phyloP scores from a whole-genome alignment of 2,888 invertebrate species.

The Fissipunctia ypsillon region DNA sequence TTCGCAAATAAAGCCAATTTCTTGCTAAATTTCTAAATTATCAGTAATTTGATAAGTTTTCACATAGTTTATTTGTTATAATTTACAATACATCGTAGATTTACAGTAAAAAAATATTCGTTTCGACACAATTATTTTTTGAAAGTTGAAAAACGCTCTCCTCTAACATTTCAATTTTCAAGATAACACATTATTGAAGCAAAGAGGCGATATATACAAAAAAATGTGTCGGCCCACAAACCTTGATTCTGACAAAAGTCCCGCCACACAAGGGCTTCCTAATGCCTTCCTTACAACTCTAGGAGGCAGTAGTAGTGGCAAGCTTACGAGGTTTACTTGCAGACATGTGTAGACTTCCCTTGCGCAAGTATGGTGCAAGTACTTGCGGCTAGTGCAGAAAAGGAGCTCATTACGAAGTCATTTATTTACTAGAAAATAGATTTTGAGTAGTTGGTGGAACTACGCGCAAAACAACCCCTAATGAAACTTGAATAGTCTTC shows the following conservation, averaged over 20 bases:
- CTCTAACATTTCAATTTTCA: too few species aligned
- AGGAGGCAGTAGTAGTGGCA: conserved; percentile 51
- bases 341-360: conserved; percentile 28
- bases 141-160: too few species aligned
- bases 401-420: background rate
- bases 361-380: conserved; percentile 1
- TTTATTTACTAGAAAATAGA: background rate
- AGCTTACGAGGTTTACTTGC: conserved; percentile 52
- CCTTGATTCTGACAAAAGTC: conserved; percentile 43
- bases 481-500: background rate
- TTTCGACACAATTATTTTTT: too few species aligned
- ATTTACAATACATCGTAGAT: too few species aligned
- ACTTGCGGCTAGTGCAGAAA: background rate
- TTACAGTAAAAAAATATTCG: too few species aligned
- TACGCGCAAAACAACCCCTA: background rate
- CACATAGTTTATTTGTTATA: too few species aligned
- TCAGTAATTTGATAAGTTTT: too few species aligned
- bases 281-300: conserved; percentile 63
- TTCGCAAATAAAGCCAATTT: too few species aligned
- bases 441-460: background rate
- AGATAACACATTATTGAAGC: too few species aligned
- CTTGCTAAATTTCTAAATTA: too few species aligned
- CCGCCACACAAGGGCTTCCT: conserved; percentile 55
- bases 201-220: too few species aligned
- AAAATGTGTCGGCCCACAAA: conserved; percentile 33